Percentiles rank a stretch among this genome's conserved stretches.
Evolutionary conservation across 2,797 vertebrate species (phyloP).

Genomic region (Poeciliopsis presidionis): DNA sequence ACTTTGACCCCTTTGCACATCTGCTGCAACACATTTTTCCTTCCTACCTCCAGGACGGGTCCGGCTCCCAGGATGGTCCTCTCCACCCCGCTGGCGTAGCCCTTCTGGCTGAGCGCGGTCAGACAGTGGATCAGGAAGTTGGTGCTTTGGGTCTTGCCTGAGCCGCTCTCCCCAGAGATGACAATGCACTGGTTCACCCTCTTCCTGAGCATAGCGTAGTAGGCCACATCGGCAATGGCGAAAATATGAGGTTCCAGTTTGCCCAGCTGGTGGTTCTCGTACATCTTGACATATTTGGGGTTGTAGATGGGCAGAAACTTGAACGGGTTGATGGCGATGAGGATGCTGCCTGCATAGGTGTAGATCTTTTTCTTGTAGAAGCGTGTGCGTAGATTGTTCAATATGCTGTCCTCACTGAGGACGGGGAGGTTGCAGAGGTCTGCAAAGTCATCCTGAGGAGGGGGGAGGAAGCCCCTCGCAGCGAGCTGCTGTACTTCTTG

Average conservation of each 20-base stretch:
- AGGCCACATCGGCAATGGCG: slow-evolving; percentile 95
- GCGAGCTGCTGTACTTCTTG: slow-evolving; percentile 84
- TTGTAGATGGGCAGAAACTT: slow-evolving; percentile 99
- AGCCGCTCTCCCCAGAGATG: slow-evolving; percentile 98
- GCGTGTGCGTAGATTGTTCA: slow-evolving; percentile 90
- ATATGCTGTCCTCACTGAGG: slow-evolving; percentile 89
- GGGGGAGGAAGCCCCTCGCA: slow-evolving; percentile 92
- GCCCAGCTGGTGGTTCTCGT: slow-evolving; percentile 97
- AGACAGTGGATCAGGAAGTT: slow-evolving; percentile 99
- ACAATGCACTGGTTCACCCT: slow-evolving; percentile 96
- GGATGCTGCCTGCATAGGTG: slow-evolving; percentile 96
- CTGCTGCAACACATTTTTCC: not conserved
- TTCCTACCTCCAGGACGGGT: slow-evolving; percentile 94
- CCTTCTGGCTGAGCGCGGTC: slow-evolving; percentile 97
- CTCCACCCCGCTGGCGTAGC: slow-evolving; percentile 96
- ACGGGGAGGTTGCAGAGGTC: slow-evolving; percentile 94
- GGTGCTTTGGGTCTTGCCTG: slow-evolving; percentile 98
- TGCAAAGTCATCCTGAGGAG: slow-evolving; percentile 89
- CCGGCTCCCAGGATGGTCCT: slow-evolving; percentile 97
- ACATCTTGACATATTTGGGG: slow-evolving; percentile 98
- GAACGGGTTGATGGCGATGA: slow-evolving; percentile 98
- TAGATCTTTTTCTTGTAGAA: slow-evolving; percentile 97
- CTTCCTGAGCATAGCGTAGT: slow-evolving; percentile 97
- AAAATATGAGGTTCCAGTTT: slow-evolving; percentile 98
- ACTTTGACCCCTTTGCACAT: not conserved